These are phyloP conservation scores for Tipula confusa DNA, from an alignment of 2,888 invertebrate genomes.

Conservation along the genomic window DNA sequence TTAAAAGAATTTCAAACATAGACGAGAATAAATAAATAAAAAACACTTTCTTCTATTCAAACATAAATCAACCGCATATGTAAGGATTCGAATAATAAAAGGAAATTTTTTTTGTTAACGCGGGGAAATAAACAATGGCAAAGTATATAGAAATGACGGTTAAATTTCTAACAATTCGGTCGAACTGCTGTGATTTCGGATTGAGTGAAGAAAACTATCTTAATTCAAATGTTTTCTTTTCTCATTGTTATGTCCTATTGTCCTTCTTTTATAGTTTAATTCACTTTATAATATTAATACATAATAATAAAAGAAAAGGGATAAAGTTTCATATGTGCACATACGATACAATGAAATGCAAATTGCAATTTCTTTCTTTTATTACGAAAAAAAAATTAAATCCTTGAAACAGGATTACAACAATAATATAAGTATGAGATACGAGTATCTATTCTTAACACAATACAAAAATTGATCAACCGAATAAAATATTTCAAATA, in stretches of 20 bases:
- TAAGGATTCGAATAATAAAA: background rate
- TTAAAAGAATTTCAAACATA: background rate
- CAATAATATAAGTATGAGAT: too few species aligned
- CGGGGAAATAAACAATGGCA: background rate
- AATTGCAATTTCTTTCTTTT: background rate
- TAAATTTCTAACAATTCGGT: background rate
- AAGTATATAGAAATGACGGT: background rate
- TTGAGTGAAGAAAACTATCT: background rate
- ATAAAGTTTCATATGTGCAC: background rate
- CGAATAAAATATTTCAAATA: background rate
- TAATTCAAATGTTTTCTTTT: conserved; percentile 12
- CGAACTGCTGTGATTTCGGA: background rate
- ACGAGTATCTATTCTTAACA: background rate
- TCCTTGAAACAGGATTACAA: conserved; percentile 3
- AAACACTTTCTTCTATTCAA: background rate
- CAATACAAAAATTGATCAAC: conserved; percentile 20
- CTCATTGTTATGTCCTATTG: background rate
- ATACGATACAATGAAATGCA: background rate
- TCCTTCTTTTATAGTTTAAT: background rate
- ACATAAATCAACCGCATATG: conserved; percentile 14
- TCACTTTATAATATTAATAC: background rate
- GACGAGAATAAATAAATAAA: background rate
- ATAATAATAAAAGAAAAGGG: background rate
- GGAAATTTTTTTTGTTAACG: background rate
- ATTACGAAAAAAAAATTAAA: background rate